A percentile compares a stretch with the other conserved stretches of the same genome.
Conservation (phyloP, 2,888 invertebrate genomes). For the Hedychridium roseum region DNA sequence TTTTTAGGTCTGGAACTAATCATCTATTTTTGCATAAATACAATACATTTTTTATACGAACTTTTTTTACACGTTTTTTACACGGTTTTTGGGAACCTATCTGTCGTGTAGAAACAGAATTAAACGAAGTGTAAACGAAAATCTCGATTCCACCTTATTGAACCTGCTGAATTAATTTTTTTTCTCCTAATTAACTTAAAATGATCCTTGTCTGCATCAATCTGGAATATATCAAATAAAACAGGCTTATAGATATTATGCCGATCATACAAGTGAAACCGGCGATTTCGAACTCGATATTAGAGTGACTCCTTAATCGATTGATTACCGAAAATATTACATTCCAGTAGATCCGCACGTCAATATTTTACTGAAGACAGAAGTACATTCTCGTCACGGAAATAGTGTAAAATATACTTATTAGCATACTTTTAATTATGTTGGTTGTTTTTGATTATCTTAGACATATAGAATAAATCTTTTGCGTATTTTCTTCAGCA, state of each 20-base stretch:
- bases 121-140: too few relatives aligned
- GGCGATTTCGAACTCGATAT: conserved; percentile 9
- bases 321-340: background rate
- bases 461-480: too few relatives aligned
- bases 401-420: background rate
- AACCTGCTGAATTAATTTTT: background rate
- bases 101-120: too few relatives aligned
- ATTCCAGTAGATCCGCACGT: background rate
- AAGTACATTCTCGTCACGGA: background rate
- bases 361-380: background rate
- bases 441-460: too few relatives aligned
- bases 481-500: conserved; percentile 18
- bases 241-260: conserved; percentile 8
- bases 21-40: background rate
- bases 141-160: too few relatives aligned
- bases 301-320: background rate
- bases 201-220: conserved; percentile 1
- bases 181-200: background rate
- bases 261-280: conserved; percentile 2
- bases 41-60: background rate
- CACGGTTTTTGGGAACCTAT: too few relatives aligned
- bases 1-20: background rate
- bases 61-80: too few relatives aligned
- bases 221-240: conserved; percentile 9
- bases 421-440: too few relatives aligned